These are phyloP conservation scores for Crossaster papposus DNA, from an alignment of 53 echinoderm and acorn worm genomes.

Conservation along the genomic window DNA sequence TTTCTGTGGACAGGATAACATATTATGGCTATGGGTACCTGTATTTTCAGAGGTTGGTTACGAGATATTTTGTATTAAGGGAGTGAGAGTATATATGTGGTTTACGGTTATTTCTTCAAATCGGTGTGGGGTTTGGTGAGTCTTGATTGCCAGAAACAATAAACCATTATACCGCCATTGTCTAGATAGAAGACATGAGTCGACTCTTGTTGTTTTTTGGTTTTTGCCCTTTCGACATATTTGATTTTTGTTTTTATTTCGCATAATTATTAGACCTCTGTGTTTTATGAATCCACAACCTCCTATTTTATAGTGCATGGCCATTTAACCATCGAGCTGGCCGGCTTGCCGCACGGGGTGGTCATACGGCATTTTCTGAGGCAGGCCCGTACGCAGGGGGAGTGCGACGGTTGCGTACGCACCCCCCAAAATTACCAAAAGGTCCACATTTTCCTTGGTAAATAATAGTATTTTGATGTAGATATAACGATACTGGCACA, in stretches of 20 bases:
- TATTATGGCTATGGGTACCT: too few species aligned
- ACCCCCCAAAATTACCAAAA: too few species aligned
- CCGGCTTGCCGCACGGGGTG: too few species aligned
- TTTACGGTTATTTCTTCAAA: not conserved
- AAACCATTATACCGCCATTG: constrained; percentile 43
- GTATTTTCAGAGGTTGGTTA: not conserved
- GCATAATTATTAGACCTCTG: not conserved
- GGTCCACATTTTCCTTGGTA: too few species aligned
- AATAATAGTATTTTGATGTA: too few species aligned
- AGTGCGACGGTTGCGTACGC: too few species aligned
- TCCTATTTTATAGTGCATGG: too few species aligned
- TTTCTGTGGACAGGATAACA: not conserved
- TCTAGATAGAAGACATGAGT: constrained; percentile 30
- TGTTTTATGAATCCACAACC: too few species aligned
- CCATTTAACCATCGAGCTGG: too few species aligned
- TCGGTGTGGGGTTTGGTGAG: constrained; percentile 43
- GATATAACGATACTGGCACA: too few species aligned
- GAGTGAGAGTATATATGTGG: constrained; percentile 12
- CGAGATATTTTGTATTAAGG: not conserved
- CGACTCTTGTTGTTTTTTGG: not conserved
- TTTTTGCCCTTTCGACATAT: not conserved
- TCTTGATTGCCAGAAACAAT: not conserved
- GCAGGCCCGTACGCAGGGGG: too few species aligned
- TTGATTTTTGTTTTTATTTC: not conserved
- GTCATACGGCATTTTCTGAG: too few species aligned